Percentiles rank a stretch among this genome's conserved stretches.
Evolutionary conservation across 2,113 vertebrate genomes (phyloP).

Genomic region (Callospermophilus lateralis): DNA sequence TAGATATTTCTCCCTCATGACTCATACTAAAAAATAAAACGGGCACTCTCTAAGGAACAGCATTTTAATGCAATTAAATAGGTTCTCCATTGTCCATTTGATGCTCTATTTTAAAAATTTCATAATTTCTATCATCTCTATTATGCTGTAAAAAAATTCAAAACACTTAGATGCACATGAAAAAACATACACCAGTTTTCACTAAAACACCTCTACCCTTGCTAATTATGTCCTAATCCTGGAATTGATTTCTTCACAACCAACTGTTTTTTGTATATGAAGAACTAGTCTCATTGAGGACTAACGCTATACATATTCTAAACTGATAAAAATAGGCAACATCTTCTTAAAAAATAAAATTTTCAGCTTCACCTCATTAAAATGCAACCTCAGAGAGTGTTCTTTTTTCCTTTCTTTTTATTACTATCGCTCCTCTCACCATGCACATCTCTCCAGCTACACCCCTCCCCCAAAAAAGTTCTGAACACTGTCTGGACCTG

Average conservation of each 20-base stretch:
- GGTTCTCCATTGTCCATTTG: neutral
- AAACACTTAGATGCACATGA: neutral
- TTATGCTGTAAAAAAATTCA: neutral
- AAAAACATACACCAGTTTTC: neutral
- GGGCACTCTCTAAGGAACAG: neutral
- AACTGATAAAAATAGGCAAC: neutral
- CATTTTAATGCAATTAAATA: neutral
- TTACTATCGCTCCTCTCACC: neutral
- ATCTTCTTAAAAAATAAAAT: conserved; percentile 13
- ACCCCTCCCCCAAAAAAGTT: neutral
- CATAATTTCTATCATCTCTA: neutral
- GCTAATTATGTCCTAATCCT: neutral
- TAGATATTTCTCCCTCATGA: neutral
- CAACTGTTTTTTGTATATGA: neutral
- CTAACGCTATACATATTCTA: neutral
- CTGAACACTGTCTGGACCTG: conserved; percentile 78
- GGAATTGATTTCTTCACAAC: neutral
- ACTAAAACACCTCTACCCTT: neutral
- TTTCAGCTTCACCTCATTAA: conserved; percentile 32
- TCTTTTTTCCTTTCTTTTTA: neutral
- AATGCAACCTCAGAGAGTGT: neutral
- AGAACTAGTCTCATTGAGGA: neutral
- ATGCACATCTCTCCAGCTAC: neutral
- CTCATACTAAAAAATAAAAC: neutral
- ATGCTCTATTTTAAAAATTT: neutral